Evolutionary conservation across 2,113 vertebrate genomes (phyloP), one percentile per base, ranked within the genome.

Genomic region (Crocuta crocuta): DNA sequence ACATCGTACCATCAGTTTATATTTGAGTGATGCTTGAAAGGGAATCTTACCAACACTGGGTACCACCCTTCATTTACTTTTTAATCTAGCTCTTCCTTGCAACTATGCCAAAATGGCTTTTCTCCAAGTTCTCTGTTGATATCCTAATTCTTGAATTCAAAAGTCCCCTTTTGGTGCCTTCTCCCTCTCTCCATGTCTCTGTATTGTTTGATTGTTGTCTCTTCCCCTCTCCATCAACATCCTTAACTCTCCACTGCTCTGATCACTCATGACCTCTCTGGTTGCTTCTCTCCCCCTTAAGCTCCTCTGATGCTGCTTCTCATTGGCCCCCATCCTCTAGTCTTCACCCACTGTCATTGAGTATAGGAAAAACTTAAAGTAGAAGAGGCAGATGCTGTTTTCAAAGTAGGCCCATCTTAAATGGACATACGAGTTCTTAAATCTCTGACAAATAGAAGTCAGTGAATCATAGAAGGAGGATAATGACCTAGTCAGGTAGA

Each of bases 181-280:
- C 35, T 50, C 15, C 19, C 50, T 61, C 2, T 70, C 8, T 9
- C 39, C 26, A 6, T 43, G n/a, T 39, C 23, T 45, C 48, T 78
- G 12, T 7, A 17, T 17, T 13, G 17, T 39, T 23, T 0, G 6
- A 2, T 9, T 2, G 21, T 50, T 13, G 43, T 39, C 8, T 53
- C 58, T 66, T 66, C 11, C 21, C 50, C 24, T 10, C 17, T 48
- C 7, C 28, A 24, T 68, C 31, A 24, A 1, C 10, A 13, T 10
- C 33, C 68, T 35, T 39, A 15, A 33, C 6, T 74, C 78, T 63
- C 48, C 45, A 1, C 24, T 16, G 68, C 31, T 65, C 11, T 10
- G 10, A 55, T n/a, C 58, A n/a, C 24, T 39, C 7, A 24, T 5
- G 16, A 50, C 16, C 31, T 33, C 66, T 76, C 74, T 43, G 31